These are phyloP conservation scores for Corythornis vintsioides DNA, from an alignment of 2,113 vertebrate genomes.

Conservation along the genomic window DNA sequence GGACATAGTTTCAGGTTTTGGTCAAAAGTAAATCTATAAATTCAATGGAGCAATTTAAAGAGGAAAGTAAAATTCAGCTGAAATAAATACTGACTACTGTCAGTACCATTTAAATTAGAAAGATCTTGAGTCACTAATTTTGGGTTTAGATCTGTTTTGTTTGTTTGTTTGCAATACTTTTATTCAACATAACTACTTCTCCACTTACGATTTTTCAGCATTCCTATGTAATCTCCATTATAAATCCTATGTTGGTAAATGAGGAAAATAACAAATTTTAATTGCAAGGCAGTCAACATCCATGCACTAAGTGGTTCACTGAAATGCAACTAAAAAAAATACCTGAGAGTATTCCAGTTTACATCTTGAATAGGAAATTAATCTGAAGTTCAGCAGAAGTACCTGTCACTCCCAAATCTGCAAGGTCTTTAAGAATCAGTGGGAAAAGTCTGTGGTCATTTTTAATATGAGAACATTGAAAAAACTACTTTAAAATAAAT, in stretches of 20 bases:
- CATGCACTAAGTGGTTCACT: not conserved
- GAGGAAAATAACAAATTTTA: not conserved
- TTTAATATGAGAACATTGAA: not conserved
- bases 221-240: not conserved
- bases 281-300: not conserved
- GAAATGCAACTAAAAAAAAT: not conserved
- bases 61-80: conserved; percentile 3
- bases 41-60: conserved; percentile 3
- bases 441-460: not conserved
- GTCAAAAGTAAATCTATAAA: conserved; percentile 4
- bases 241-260: not conserved
- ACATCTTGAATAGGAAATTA: not conserved
- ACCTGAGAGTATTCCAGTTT: not conserved
- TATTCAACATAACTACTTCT: not conserved
- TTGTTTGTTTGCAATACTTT: not conserved
- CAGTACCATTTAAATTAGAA: not conserved
- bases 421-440: not conserved
- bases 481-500: not conserved
- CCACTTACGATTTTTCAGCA: not conserved
- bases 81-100: not conserved
- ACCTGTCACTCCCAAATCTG: not conserved
- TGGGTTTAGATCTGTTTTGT: not conserved
- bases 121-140: not conserved
- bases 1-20: not conserved
- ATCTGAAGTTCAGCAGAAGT: not conserved